Conservation (phyloP, 2,797 vertebrate genomes). For the Sphaeramia orbicularis region DNA sequence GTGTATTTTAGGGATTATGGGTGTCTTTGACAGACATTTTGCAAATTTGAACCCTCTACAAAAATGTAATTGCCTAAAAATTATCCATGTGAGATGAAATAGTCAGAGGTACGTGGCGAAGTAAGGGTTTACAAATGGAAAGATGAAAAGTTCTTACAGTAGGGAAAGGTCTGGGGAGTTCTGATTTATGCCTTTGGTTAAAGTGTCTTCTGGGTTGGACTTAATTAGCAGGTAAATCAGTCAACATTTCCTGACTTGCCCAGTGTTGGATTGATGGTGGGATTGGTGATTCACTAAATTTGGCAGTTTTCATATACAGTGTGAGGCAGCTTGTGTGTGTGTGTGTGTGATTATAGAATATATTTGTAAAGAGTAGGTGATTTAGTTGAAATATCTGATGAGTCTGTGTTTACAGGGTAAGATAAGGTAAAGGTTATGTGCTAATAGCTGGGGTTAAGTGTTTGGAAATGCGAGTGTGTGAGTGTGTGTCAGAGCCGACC, state of each 20-base stretch:
- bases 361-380: conserved; percentile 1
- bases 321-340: conserved; percentile 31
- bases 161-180: conserved; percentile 38
- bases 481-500: conserved; percentile 38
- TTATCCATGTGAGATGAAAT: conserved; percentile 38
- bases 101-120: conserved; percentile 41
- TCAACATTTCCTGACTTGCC: conserved; percentile 78
- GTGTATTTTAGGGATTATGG: conserved; percentile 42
- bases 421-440: conserved; percentile 32
- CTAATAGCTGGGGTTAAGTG: conserved; percentile 25
- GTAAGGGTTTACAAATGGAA: conserved; percentile 30
- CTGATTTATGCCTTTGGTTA: conserved; percentile 67
- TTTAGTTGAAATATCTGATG: conserved; percentile 18
- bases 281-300: conserved; percentile 44
- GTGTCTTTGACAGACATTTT: conserved; percentile 27
- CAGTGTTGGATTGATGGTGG: conserved; percentile 27
- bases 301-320: conserved; percentile 30
- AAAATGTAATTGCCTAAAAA: conserved; percentile 47
- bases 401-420: conserved; percentile 10
- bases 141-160: conserved; percentile 36
- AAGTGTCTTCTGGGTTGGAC: conserved; percentile 53
- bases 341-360: too few relatives aligned
- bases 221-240: conserved; percentile 77
- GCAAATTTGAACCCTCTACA: not conserved
- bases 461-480: conserved; percentile 25